Conservation (phyloP, 1,140 invertebrate species). For the Dendrolimus punctatus region DNA sequence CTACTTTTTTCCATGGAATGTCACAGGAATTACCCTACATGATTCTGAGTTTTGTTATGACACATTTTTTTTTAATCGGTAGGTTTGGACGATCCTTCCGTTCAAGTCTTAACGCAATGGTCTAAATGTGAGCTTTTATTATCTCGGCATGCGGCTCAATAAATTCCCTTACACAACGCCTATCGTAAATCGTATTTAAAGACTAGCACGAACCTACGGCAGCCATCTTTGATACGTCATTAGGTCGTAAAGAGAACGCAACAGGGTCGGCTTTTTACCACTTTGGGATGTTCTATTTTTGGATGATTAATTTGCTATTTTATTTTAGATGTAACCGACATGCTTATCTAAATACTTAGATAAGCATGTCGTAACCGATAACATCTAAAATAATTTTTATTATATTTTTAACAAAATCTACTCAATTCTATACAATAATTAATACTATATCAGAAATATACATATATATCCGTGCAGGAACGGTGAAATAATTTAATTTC, state of each 20-base stretch:
- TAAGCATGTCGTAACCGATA: no score
- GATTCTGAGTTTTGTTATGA: no score
- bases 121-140: no score
- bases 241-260: conserved; percentile 24
- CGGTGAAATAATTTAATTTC: conserved; percentile 1
- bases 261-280: background rate
- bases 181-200: conserved; percentile 34
- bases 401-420: no score
- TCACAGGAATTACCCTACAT: no score
- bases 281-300: background rate
- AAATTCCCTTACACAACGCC: conserved; percentile 28
- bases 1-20: no score
- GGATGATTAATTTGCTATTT: no score
- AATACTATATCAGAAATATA: background rate
- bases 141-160: conserved; percentile 3
- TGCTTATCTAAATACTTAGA: no score
- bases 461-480: background rate
- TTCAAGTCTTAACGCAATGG: background rate
- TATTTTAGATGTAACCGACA: no score
- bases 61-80: no score
- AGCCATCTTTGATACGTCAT: conserved; percentile 27
- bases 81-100: background rate
- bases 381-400: no score
- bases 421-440: no score
- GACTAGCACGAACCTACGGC: conserved; percentile 16